Evolutionary conservation across 2,888 invertebrate species (phyloP).

Genomic region (Zygaena filipendulae): DNA sequence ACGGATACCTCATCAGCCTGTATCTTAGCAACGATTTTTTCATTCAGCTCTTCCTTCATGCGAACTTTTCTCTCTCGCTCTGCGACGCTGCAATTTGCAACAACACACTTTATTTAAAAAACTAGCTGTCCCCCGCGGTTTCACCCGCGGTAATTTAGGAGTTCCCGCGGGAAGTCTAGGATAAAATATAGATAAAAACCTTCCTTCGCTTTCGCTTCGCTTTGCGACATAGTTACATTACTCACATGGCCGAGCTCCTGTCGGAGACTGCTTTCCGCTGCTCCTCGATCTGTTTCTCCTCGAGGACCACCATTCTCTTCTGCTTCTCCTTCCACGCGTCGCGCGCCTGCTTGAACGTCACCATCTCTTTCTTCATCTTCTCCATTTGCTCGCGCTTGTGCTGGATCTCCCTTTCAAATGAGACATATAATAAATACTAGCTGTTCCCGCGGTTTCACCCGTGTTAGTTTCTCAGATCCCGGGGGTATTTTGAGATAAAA

Average conservation of each 20-base stretch:
- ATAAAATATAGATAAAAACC: too few relatives aligned
- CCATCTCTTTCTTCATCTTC: slow-evolving; percentile 63
- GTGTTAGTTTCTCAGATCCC: too few relatives aligned
- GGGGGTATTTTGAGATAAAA: too few relatives aligned
- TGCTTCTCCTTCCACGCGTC: slow-evolving; percentile 59
- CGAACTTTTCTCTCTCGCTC: slow-evolving; percentile 29
- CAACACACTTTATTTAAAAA: too few relatives aligned
- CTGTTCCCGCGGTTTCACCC: too few relatives aligned
- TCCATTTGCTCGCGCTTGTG: slow-evolving; percentile 56
- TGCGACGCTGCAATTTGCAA: slow-evolving; percentile 35
- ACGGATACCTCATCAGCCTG: slow-evolving; percentile 39
- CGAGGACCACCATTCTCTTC: slow-evolving; percentile 40
- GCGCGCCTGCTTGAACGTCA: slow-evolving; percentile 56
- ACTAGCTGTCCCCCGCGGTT: too few relatives aligned
- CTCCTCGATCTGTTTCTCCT: slow-evolving; percentile 40
- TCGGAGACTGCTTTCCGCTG: slow-evolving; percentile 23
- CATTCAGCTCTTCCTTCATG: slow-evolving; percentile 31
- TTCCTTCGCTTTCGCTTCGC: too few relatives aligned
- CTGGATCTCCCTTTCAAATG: slow-evolving; percentile 42
- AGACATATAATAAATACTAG: not conserved
- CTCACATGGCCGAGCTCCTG: slow-evolving; percentile 33
- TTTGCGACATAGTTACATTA: too few relatives aligned
- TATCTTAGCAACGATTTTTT: slow-evolving; percentile 33
- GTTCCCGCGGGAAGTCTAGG: too few relatives aligned
- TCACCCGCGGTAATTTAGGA: too few relatives aligned